A percentile compares a stretch with the other conserved stretches of the same genome.
These are phyloP conservation scores for Drosophila vallismaia DNA, from an alignment of 2,888 invertebrate species.

Conservation along the genomic window DNA sequence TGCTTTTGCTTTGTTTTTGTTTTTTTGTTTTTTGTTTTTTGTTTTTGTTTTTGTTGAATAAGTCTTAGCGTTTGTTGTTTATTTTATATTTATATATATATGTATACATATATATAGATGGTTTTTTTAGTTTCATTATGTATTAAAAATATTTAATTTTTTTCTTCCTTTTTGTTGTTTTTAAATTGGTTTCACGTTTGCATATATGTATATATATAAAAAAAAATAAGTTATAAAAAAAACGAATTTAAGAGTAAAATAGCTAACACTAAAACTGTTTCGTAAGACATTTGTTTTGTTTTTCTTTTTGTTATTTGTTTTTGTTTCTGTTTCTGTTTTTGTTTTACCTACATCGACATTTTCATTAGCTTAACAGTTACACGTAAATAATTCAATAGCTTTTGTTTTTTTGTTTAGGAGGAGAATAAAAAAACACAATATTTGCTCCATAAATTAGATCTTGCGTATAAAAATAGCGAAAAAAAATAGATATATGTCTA, in stretches of 20 bases:
- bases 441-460: slow-evolving; percentile 34
- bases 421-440: slow-evolving; percentile 49
- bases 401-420: slow-evolving; percentile 16
- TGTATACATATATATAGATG: slow-evolving; percentile 20
- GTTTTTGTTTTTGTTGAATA: slow-evolving; percentile 64
- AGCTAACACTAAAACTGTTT: slow-evolving; percentile 65
- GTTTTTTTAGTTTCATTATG: slow-evolving; percentile 62
- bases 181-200: slow-evolving; percentile 37
- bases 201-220: slow-evolving; percentile 30
- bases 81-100: slow-evolving; percentile 41
- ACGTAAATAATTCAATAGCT: slow-evolving; percentile 56
- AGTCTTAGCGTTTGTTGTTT: slow-evolving; percentile 76
- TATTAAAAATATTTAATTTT: slow-evolving; percentile 70
- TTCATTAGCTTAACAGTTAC: slow-evolving; percentile 48
- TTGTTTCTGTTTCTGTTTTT: slow-evolving; percentile 2
- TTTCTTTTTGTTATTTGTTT: slow-evolving; percentile 22
- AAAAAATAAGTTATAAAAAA: slow-evolving; percentile 68
- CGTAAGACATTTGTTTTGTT: slow-evolving; percentile 54
- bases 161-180: slow-evolving; percentile 34
- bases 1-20: background rate
- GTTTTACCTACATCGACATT: slow-evolving; percentile 47
- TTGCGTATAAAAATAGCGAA: slow-evolving; percentile 18
- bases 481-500: slow-evolving; percentile 15
- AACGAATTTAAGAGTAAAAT: slow-evolving; percentile 62
- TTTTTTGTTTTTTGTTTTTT: too few relatives aligned